These are phyloP conservation scores for Thaumetopoea pityocampa DNA, from an alignment of 1,140 invertebrate species.

Conservation along the genomic window DNA sequence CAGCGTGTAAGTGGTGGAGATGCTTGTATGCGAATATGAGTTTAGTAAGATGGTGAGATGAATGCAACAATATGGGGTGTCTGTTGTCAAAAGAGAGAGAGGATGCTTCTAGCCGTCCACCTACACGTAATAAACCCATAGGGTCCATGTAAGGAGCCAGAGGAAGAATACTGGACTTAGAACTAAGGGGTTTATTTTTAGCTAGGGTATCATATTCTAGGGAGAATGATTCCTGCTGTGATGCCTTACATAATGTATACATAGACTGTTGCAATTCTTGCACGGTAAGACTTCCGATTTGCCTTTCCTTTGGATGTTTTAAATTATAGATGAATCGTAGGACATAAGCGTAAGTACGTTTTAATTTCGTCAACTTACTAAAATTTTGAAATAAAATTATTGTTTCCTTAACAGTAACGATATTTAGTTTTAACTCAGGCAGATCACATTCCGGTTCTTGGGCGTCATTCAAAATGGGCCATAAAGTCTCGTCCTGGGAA, in stretches of 20 bases:
- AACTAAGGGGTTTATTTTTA: not conserved
- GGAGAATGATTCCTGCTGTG: constrained; percentile 8
- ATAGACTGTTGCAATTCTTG: not conserved
- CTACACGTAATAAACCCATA: constrained; percentile 11
- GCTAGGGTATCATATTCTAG: constrained; percentile 5
- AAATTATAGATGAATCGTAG: not conserved
- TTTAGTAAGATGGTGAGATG: constrained; percentile 7
- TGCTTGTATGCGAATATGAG: constrained; percentile 9
- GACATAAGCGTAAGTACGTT: not conserved
- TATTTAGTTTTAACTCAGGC: not conserved
- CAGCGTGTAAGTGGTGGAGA: constrained; percentile 5
- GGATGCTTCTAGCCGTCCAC: constrained; percentile 10
- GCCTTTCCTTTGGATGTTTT: too few species aligned
- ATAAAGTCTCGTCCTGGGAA: not conserved
- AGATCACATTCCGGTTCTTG: not conserved
- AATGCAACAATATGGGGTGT: constrained; percentile 14
- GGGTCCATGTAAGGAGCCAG: constrained; percentile 10
- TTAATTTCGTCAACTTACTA: constrained; percentile 7
- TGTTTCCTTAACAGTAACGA: not conserved
- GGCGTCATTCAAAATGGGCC: not conserved
- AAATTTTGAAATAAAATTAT: constrained; percentile 2
- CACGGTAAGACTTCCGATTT: too few species aligned
- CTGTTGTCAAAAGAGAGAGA: constrained; percentile 7
- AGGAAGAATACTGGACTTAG: constrained; percentile 5
- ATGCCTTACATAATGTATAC: not conserved